Conservation (phyloP, 2,797 vertebrate species). For the Enteromius thamalakanensis region DNA sequence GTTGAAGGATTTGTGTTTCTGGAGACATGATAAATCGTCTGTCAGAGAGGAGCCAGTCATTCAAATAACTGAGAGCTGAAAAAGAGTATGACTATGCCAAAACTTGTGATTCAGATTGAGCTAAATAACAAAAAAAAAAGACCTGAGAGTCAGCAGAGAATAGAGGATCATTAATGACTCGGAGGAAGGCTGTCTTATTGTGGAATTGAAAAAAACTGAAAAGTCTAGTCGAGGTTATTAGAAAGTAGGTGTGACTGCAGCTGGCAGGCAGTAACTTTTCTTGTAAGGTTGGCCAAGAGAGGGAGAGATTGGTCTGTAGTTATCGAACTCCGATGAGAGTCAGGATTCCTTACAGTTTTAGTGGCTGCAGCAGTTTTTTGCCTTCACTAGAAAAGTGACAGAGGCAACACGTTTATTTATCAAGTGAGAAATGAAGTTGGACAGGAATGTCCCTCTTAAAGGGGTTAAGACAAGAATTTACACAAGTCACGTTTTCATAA, state of each 20-base stretch:
- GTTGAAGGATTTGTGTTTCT: slow-evolving; percentile 17
- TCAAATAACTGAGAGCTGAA: neutral
- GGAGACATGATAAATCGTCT: slow-evolving; percentile 36
- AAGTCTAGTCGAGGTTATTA: neutral
- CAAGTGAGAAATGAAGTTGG: neutral
- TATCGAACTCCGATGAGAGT: neutral
- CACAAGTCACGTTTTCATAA: neutral
- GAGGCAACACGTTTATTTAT: neutral
- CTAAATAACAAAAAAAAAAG: neutral
- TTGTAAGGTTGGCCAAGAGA: neutral
- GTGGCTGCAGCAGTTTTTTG: neutral
- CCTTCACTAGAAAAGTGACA: neutral
- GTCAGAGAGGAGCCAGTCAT: slow-evolving; percentile 23
- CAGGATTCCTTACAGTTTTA: neutral
- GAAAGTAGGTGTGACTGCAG: slow-evolving; percentile 6
- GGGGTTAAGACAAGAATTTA: neutral
- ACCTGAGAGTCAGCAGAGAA: slow-evolving; percentile 2
- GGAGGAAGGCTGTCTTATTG: slow-evolving; percentile 1
- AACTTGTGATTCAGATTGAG: neutral
- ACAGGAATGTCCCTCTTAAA: neutral
- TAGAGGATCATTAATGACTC: neutral
- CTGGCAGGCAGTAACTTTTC: neutral
- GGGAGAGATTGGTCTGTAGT: neutral
- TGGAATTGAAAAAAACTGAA: slow-evolving; percentile 9
- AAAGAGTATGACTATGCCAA: neutral